Conservation (phyloP, 2,113 vertebrate species). For the Toxotes chatareus region DNA sequence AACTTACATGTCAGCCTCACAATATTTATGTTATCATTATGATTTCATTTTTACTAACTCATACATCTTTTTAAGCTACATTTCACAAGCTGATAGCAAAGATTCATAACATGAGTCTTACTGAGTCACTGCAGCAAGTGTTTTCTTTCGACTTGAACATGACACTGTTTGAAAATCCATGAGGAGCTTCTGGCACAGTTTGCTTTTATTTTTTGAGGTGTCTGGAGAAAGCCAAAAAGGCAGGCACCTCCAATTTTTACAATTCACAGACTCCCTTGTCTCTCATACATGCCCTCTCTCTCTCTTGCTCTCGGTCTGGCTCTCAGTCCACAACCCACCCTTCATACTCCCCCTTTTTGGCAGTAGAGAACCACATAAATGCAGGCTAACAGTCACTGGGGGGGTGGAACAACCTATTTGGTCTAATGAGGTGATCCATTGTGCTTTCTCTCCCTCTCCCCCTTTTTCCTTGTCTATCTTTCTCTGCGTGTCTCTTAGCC, state of each 20-base stretch:
- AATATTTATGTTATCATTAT: slow-evolving; percentile 10
- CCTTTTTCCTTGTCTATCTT: slow-evolving; percentile 68
- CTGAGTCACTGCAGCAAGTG: not conserved
- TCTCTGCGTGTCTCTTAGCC: slow-evolving; percentile 76
- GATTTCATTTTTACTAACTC: not conserved
- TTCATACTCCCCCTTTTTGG: slow-evolving; percentile 58
- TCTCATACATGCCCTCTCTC: slow-evolving; percentile 13
- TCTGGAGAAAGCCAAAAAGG: slow-evolving; percentile 1
- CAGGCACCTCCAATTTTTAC: slow-evolving; percentile 21
- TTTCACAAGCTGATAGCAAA: not conserved
- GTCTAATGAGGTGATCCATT: slow-evolving; percentile 82
- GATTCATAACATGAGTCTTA: not conserved
- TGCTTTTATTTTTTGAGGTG: slow-evolving; percentile 43
- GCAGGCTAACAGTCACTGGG: slow-evolving; percentile 67
- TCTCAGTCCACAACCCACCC: slow-evolving; percentile 18
- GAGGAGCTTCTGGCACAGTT: slow-evolving; percentile 23
- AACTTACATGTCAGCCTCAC: not conserved
- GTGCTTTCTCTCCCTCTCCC: slow-evolving; percentile 72
- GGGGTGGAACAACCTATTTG: slow-evolving; percentile 71
- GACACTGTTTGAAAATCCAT: slow-evolving; percentile 33
- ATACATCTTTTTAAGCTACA: not conserved
- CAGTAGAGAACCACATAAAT: slow-evolving; percentile 81
- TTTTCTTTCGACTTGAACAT: slow-evolving; percentile 15
- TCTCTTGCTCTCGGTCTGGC: not conserved
- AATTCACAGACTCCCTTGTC: slow-evolving; percentile 28